Evolutionary conservation across 2,113 vertebrate species (phyloP).

Genomic region (Campylomormyrus numenius): DNA sequence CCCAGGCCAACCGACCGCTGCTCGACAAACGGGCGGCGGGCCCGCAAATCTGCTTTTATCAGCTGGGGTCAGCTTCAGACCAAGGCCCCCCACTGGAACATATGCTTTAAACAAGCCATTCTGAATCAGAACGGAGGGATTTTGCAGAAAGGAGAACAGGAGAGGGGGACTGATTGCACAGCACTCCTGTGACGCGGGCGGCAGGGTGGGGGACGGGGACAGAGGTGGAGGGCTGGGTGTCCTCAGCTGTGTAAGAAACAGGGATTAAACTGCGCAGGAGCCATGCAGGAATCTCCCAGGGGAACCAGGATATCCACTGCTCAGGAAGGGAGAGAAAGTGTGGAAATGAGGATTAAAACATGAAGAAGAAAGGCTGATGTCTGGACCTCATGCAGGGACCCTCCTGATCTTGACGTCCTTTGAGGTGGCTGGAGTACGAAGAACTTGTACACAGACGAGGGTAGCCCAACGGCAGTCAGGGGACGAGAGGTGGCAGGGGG

Average conservation of each 20-base stretch:
- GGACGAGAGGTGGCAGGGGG: neutral
- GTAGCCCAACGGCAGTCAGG: conserved; percentile 43
- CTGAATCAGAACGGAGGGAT: conserved; percentile 39
- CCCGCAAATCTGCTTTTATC: conserved; percentile 26
- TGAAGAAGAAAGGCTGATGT: conserved; percentile 29
- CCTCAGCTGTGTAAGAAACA: neutral
- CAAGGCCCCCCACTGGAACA: conserved; percentile 21
- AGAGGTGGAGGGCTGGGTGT: neutral
- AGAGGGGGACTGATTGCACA: neutral
- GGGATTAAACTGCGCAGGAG: neutral
- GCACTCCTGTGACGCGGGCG: conserved; percentile 29
- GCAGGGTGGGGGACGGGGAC: neutral
- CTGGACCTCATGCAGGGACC: conserved; percentile 38
- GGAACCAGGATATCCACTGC: neutral
- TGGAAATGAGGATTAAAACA: neutral
- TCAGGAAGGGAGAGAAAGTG: neutral
- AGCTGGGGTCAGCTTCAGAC: conserved; percentile 27
- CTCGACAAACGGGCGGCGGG: conserved; percentile 11
- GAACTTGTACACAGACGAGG: conserved; percentile 55
- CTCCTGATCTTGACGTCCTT: no score
- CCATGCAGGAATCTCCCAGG: neutral
- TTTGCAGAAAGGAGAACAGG: conserved; percentile 29
- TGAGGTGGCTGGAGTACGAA: conserved; percentile 29
- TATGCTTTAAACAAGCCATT: conserved; percentile 45
- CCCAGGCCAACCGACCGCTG: neutral